Evolutionary conservation across 1,140 invertebrate genomes (phyloP).

Genomic region (Microplitis demolitor): DNA sequence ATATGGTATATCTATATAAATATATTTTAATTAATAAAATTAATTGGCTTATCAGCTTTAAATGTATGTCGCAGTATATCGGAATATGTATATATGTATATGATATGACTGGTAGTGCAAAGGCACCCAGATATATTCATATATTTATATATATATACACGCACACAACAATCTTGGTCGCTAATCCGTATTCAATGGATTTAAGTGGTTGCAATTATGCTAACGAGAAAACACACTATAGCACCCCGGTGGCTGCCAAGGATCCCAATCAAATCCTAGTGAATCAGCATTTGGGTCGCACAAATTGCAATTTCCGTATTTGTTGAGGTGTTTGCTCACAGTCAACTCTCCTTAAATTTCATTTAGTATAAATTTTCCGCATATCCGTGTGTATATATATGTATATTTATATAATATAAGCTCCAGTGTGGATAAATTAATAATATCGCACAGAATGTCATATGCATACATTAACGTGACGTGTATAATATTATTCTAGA

Average conservation of each 20-base stretch:
- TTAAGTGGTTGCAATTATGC: conserved; percentile 53
- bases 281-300: conserved; percentile 31
- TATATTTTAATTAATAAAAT: too few species aligned
- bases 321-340: conserved; percentile 5
- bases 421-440: too few species aligned
- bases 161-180: conserved; percentile 7
- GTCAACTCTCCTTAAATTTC: not conserved
- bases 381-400: not conserved
- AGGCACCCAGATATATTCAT: too few species aligned
- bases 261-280: conserved; percentile 20
- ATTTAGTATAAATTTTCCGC: not conserved
- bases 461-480: too few species aligned
- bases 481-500: too few species aligned
- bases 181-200: conserved; percentile 49
- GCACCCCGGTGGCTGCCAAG: conserved; percentile 29
- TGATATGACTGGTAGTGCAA: too few species aligned
- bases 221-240: conserved; percentile 42
- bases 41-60: too few species aligned
- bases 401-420: not conserved
- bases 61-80: too few species aligned
- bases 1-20: too few species aligned
- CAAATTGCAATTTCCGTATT: conserved; percentile 9
- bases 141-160: too few species aligned
- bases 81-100: too few species aligned
- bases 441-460: too few species aligned